These are phyloP conservation scores for Nymphicus hollandicus DNA, from an alignment of 2,113 vertebrate genomes.

Conservation along the genomic window DNA sequence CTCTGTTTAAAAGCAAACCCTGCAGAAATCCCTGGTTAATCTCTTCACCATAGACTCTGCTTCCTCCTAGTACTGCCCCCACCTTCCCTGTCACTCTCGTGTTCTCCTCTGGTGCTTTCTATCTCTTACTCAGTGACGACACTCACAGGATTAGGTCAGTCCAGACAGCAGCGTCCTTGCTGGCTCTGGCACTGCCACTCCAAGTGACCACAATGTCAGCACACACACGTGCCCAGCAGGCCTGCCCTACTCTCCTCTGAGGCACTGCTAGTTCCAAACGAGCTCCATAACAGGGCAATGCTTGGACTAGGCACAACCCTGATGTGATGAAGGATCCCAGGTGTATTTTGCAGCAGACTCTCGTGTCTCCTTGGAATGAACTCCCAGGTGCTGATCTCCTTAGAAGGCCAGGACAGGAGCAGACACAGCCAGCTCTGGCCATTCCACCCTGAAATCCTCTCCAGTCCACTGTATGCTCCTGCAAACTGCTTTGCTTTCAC, in stretches of 20 bases:
- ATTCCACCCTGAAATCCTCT: not conserved
- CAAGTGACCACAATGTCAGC: accelerated
- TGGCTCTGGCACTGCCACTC: not conserved
- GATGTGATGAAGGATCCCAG: not conserved
- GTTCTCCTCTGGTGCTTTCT: not conserved
- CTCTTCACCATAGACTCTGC: not conserved
- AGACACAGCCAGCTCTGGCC: not conserved
- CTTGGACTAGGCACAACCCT: not conserved
- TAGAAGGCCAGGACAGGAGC: not conserved
- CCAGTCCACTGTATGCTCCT: not conserved
- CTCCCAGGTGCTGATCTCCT: not conserved
- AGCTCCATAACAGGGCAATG: not conserved
- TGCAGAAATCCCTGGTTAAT: not conserved
- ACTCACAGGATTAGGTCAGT: not conserved
- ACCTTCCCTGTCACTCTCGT: not conserved
- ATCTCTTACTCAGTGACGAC: not conserved
- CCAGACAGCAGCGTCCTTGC: not conserved
- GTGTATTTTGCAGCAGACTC: not conserved
- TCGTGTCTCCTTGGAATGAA: not conserved
- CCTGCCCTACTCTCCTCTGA: not conserved
- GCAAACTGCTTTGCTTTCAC: not conserved
- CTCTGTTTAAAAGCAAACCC: not conserved
- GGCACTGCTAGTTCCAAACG: not conserved
- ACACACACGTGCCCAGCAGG: not conserved
- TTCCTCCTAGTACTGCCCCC: not conserved